Evolutionary conservation across 2,888 invertebrate species (phyloP), one percentile per base, ranked within the genome.

Genomic region (Sturmia bella): DNA sequence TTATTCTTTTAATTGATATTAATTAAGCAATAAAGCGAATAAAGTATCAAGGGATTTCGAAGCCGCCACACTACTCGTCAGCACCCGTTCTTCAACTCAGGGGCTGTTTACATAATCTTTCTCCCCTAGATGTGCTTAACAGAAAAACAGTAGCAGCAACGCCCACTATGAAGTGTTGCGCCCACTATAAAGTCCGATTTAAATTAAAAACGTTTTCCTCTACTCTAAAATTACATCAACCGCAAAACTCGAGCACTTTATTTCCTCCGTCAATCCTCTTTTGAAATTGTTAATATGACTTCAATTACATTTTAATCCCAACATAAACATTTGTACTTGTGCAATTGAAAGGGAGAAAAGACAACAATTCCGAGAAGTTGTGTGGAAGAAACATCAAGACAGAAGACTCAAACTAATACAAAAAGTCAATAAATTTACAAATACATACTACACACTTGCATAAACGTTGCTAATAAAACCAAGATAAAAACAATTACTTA

Each of bases 351-450:
- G 56, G 17, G 32, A 43, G 21, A 19, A n/a, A 15, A 17, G 0
- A 39, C 6, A 39, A 32, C 57, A 32, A 19, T 43, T 37, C 6
- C 32, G 7, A 32, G 6, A 3, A 32, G 32, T 1, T 39, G 43
- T 43, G 59, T n/a, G 21, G 24, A 21, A 52, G 21, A 75, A 75
- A 75, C 48, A 41, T 50, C 57, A 39, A 19, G 24, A 54, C 19
- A 13, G 50, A 21, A 54, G 54, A 27, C n/a, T n/a, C 11, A 72
- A 63, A 64, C 27, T 57, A 39, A 57, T 45, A 59, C 11, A 37
- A 75, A 75, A 64, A 56, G 66, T 72, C 75, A 76, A 76, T 80
- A 80, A 76, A 80, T 72, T 48, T 66, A 21, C 50, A 57, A 45
- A 63, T 43, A 64, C 66, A 66, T n/a, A n/a, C n/a, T n/a, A n/a